Base-by-base conservation (phyloP, 2,797 vertebrate genomes). In the Hozukius guyotensis region DNA sequence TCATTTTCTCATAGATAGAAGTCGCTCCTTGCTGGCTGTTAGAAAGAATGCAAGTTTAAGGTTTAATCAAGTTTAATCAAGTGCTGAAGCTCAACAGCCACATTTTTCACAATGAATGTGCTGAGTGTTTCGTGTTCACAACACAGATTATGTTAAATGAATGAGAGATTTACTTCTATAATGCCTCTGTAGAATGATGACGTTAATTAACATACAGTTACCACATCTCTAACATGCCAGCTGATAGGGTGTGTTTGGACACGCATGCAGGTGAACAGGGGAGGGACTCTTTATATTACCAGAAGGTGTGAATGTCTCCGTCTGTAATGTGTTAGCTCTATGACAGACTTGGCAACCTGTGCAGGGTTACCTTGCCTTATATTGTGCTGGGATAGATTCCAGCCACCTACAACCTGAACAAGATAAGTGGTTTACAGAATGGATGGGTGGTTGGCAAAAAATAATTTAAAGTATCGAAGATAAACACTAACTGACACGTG, bases 71-170 rank as follows among this genome's bases (percentile, higher is more conserved):
- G 36, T 38, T 38, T 38, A 38, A 38, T 38, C 29, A 6, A 2
- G 31, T 14, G 46, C 7, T 36, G 8, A 32, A 60, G 4, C 46
- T 71, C 25, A 62, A 22, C 22, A 27, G 12, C 29, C 42, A 46
- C 42, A 0, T 42, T 16, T 46, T 46, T 46, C n/a, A 8, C 16
- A 2, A 3, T 24, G 12, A 31, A 61, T 36, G 55, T 75, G 70
- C 66, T n/a, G 72, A 86, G 68, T 77, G 73, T 74, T 69, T 60
- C 29, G 59, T 7, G 10, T 5, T 36, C 42, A 22, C 11, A 67
- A n/a, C 10, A 42, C 38, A 42, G 38, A 16, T 42, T 42, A 42
- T 42, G 38, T 42, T 42, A 42, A 6, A 52, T 25, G 12, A 18
- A 3, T 2, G n/a, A 14, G n/a, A 31, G 6, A 59, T 57, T 4